A percentile compares a stretch with the other conserved stretches of the same genome.
Evolutionary conservation across 2,113 vertebrate genomes (phyloP).

Genomic region (Smithornis capensis): DNA sequence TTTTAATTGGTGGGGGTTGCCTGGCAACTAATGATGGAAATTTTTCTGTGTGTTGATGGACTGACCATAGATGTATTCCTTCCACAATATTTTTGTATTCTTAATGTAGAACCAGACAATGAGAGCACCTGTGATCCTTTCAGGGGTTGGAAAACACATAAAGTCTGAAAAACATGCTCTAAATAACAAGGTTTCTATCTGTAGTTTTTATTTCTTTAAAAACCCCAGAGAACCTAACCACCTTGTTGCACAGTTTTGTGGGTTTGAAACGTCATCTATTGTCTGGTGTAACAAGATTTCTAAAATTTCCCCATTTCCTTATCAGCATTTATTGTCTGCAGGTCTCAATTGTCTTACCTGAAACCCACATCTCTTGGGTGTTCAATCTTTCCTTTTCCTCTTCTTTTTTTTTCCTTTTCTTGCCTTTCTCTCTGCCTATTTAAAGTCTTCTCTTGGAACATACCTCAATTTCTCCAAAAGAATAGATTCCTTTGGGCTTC

Average conservation of each 20-base stretch:
- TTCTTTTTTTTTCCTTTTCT: background rate
- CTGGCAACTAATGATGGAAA: background rate
- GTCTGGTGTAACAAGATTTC: background rate
- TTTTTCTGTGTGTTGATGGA: background rate
- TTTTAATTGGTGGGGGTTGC: slow-evolving; percentile 22
- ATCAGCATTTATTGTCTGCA: background rate
- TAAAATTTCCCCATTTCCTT: background rate
- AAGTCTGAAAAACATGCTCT: background rate
- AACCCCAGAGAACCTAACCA: background rate
- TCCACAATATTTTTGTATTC: background rate
- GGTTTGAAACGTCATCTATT: background rate
- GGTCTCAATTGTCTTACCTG: background rate
- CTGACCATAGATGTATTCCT: background rate
- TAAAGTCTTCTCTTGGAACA: background rate
- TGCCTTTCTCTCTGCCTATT: background rate
- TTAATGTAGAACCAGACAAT: background rate
- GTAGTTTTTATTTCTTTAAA: background rate
- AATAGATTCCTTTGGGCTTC: background rate
- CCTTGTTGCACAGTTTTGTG: background rate
- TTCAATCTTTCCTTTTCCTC: background rate
- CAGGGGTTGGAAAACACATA: background rate
- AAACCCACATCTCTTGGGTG: background rate
- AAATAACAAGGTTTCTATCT: background rate
- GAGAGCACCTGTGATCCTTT: background rate
- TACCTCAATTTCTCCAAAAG: background rate